Conservation (phyloP, 2,797 vertebrate genomes). For the Sitta carolinensis region DNA sequence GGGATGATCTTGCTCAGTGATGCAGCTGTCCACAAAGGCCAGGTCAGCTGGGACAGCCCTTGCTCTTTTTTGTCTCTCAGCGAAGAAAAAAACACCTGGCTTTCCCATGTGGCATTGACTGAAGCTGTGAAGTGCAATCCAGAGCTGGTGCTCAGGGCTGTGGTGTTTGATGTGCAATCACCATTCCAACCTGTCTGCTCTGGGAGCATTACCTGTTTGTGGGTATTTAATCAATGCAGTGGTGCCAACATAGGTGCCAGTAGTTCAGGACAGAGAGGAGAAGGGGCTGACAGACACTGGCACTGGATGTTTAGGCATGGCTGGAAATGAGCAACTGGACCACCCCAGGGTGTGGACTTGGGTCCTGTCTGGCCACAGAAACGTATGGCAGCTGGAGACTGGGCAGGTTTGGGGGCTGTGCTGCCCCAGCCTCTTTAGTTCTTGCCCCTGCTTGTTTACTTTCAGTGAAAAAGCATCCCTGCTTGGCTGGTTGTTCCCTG, state of each 20-base stretch:
- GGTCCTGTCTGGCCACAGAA: background rate
- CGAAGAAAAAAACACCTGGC: background rate
- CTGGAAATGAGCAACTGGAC: background rate
- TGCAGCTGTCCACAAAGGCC: background rate
- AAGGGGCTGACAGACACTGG: background rate
- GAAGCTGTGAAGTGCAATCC: background rate
- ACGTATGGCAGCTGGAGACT: too few relatives aligned
- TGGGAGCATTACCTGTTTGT: fast-evolving
- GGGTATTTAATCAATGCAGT: too few relatives aligned
- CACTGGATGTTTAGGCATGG: background rate
- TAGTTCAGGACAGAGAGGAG: background rate
- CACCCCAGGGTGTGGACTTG: background rate
- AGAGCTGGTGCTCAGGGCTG: background rate
- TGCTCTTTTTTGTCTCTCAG: background rate
- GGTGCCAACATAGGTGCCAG: background rate
- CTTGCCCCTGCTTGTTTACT: background rate
- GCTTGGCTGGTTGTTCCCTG: background rate
- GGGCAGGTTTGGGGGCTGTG: background rate
- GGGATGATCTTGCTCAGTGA: background rate
- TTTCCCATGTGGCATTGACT: background rate
- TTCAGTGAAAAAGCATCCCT: background rate
- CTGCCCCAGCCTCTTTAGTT: background rate
- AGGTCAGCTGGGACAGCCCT: background rate
- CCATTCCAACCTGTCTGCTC: background rate
- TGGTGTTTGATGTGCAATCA: too few relatives aligned